Conservation (phyloP, 2,113 vertebrate species). For the Syrrhaptes paradoxus region DNA sequence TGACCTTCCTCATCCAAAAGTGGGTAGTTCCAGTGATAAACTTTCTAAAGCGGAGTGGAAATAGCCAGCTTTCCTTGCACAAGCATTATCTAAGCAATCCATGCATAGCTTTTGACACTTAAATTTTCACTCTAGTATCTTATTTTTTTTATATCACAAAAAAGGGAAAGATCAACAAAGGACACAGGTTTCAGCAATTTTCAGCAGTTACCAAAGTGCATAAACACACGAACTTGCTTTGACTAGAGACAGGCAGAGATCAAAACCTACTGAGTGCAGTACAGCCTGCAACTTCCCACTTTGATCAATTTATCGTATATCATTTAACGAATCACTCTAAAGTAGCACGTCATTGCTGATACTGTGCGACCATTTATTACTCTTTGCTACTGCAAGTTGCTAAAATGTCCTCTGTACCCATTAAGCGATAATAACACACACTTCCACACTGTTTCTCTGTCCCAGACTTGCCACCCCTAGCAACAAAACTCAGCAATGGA, state of each 20-base stretch:
- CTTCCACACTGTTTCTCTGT: neutral
- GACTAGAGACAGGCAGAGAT: neutral
- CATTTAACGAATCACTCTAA: neutral
- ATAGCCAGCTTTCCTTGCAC: neutral
- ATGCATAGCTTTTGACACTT: neutral
- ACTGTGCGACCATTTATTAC: neutral
- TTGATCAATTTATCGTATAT: neutral
- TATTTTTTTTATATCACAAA: neutral
- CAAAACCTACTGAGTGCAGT: neutral
- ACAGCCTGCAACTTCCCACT: neutral
- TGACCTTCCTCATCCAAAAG: neutral
- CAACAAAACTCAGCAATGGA: neutral
- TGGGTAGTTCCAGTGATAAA: neutral
- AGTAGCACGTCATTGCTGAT: neutral
- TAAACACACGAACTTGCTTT: neutral
- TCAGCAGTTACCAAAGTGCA: neutral
- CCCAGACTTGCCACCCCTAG: neutral
- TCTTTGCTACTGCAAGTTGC: neutral
- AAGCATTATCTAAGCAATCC: neutral
- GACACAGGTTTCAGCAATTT: neutral
- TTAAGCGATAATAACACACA: neutral
- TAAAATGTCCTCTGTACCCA: neutral
- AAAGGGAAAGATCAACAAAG: neutral
- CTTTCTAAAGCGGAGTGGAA: neutral
- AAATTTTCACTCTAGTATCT: neutral